phyloP scores from a whole-genome alignment of 2,113 vertebrate genomes.

The Thamnaconus septentrionalis region DNA sequence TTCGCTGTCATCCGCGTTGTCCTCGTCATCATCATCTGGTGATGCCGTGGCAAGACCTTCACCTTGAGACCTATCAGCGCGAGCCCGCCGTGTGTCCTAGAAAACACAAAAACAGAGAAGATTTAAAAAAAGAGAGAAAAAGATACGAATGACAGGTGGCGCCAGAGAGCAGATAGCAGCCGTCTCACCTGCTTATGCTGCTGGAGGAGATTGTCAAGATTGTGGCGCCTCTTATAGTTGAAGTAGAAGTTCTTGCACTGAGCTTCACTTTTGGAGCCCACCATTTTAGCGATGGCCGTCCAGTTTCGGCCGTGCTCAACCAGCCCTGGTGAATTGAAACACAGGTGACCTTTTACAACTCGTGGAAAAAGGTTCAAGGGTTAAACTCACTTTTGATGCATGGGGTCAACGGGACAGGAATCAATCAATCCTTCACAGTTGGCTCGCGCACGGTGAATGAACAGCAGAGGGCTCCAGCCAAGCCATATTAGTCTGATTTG shows the following conservation, averaged over 20 bases:
- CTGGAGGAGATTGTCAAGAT: conserved; percentile 94
- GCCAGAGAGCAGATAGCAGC: neutral
- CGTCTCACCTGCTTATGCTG: conserved; percentile 89
- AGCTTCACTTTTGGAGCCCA: conserved; percentile 96
- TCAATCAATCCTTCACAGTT: too few relatives aligned
- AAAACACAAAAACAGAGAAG: conserved; percentile 13
- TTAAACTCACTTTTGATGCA: too few relatives aligned
- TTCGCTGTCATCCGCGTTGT: conserved; percentile 96
- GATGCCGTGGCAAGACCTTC: conserved; percentile 91
- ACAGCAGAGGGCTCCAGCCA: neutral
- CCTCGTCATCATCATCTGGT: conserved; percentile 93
- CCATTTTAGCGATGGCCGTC: conserved; percentile 98
- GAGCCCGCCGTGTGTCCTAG: conserved; percentile 82
- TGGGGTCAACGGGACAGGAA: too few relatives aligned
- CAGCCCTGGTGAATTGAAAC: conserved; percentile 76
- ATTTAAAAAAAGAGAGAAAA: too few relatives aligned
- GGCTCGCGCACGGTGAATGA: neutral
- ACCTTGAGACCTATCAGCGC: conserved; percentile 90
- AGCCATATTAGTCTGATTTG: neutral
- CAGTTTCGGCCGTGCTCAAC: conserved; percentile 97
- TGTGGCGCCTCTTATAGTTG: conserved; percentile 97
- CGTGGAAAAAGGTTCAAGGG: too few relatives aligned
- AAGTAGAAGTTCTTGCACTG: conserved; percentile 99
- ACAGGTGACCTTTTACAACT: neutral
- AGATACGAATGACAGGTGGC: neutral